These are phyloP conservation scores for Tolypeutes matacus DNA, from an alignment of 2,797 vertebrate species.

Conservation along the genomic window DNA sequence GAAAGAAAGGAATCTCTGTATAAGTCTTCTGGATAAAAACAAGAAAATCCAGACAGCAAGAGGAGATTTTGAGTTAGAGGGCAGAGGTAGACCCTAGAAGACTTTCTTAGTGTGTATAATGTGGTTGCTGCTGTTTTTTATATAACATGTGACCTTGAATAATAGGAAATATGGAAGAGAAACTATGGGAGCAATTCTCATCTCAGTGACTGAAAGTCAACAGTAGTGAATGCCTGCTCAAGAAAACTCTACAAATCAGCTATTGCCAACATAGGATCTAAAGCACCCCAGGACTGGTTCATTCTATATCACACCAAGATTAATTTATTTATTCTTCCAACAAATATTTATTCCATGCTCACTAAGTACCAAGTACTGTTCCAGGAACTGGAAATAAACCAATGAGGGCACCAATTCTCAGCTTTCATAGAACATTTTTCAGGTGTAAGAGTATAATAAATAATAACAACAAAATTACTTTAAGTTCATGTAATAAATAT, in stretches of 20 bases:
- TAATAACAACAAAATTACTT: slow-evolving; percentile 15
- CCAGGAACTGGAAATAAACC: background rate
- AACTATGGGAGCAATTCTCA: background rate
- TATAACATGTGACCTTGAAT: background rate
- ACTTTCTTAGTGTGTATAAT: background rate
- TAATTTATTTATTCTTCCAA: background rate
- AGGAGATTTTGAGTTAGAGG: background rate
- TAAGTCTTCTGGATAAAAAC: background rate
- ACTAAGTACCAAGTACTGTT: background rate
- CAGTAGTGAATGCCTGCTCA: background rate
- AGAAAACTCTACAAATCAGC: background rate
- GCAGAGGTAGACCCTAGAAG: background rate
- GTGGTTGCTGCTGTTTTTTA: background rate
- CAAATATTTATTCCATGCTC: background rate
- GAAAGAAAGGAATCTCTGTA: background rate
- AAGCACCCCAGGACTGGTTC: background rate
- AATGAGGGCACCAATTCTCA: background rate
- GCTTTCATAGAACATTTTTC: background rate
- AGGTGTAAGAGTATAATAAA: background rate
- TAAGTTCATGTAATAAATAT: background rate
- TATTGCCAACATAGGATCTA: background rate
- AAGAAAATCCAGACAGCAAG: background rate
- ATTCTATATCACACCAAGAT: background rate
- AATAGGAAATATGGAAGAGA: background rate
- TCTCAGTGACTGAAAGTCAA: background rate